Evolutionary conservation across 2,888 invertebrate genomes (phyloP).

Genomic region (Dexiosoma caninum): DNA sequence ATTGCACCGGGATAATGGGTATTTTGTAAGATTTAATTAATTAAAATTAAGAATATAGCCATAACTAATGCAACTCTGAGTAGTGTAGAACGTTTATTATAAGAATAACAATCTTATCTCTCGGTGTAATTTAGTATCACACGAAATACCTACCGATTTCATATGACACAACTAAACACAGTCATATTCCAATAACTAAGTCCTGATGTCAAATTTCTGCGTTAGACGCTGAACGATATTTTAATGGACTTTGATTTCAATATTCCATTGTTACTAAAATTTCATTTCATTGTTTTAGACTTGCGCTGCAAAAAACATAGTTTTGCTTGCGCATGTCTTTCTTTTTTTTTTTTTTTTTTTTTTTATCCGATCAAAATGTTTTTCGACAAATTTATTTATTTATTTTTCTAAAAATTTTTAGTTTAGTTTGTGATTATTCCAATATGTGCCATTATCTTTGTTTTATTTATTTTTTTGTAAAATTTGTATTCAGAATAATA

Average conservation of each 20-base stretch:
- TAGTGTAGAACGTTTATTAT: neutral
- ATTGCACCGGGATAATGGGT: constrained; percentile 13
- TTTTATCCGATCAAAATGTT: too few relatives aligned
- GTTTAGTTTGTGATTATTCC: constrained; percentile 50
- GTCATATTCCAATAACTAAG: too few relatives aligned
- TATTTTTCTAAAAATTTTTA: neutral
- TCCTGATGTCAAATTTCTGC: too few relatives aligned
- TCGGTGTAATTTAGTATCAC: constrained; percentile 9
- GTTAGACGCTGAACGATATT: too few relatives aligned
- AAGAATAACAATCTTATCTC: neutral
- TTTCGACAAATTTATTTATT: neutral
- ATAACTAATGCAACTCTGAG: neutral
- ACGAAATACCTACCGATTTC: constrained; percentile 49
- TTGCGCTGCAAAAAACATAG: too few relatives aligned
- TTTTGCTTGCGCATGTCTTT: too few relatives aligned
- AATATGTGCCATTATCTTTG: constrained; percentile 59
- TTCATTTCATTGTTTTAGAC: too few relatives aligned
- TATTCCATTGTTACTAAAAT: too few relatives aligned
- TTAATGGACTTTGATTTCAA: too few relatives aligned
- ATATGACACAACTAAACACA: neutral
- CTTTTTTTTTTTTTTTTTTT: too few relatives aligned
- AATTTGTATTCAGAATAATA: constrained; percentile 34
- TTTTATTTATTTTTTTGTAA: too few relatives aligned
- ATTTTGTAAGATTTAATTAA: constrained; percentile 30
- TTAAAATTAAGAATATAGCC: constrained; percentile 15